Evolutionary conservation across 2,113 vertebrate genomes (phyloP), one percentile per base, ranked within the genome.

Genomic region (Hemichromis elongatus): DNA sequence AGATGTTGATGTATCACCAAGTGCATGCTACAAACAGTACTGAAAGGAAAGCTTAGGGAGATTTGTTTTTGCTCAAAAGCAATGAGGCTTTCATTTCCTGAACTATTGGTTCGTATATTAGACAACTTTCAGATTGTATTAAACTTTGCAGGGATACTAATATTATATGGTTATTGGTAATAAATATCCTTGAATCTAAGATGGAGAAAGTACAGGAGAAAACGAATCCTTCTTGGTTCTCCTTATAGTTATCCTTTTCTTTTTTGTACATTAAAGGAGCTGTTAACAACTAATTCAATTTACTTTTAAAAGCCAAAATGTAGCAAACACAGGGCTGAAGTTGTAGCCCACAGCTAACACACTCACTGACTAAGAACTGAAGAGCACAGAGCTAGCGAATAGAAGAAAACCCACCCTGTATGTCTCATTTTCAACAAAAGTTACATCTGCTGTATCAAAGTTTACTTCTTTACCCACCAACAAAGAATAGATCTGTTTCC

Each of bases 161-260:
- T 19, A 50, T 3, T 47, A 8, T 9, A 47, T 50, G 30, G 21
- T 63, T 19, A 63, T 6, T n/a, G 16, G 26, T 30, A 50, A 30
- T 30, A 30, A 7, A 50, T 8, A 50, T n/a, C 16, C 2, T 52
- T 30, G 5, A 30, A 13, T 52, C 45, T 30, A 50, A 75, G 24
- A 75, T 18, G 13, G 26, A 50, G 16, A 75, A 52, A 47, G 9
- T 0, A 0, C 28, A 47, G 68, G 26, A 45, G 0, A 13, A 12
- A 75, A 37, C 19, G 30, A 50, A 75, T 30, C 16, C 26, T 45
- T 52, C 45, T 12, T 8, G 68, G 42, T 30, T 50, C 16, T 18
- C 42, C 28, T 47, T 21, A 70, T 26, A 19, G 37, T 28, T 24
- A 73, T 47, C 2, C 10, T 47, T 28, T 28, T 30, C 18, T 30